Evolutionary conservation across 2,113 vertebrate species (phyloP).

Genomic region (Hemichromis elongatus): DNA sequence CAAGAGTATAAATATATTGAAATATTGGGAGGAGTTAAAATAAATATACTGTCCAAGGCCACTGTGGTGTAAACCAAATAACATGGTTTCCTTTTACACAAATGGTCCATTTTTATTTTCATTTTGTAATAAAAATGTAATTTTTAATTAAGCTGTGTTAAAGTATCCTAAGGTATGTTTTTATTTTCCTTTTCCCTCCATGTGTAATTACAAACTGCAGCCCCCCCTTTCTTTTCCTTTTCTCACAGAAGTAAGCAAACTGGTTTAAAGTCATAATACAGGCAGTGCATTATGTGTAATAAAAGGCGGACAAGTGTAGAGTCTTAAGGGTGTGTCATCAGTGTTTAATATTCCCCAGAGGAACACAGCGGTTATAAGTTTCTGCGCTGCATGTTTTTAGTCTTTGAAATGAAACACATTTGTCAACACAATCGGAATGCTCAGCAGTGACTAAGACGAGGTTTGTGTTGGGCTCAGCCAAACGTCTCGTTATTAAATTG

Average conservation of each 20-base stretch:
- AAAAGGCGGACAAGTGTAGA: not conserved
- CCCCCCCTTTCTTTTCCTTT: not conserved
- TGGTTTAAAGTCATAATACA: not conserved
- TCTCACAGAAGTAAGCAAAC: not conserved
- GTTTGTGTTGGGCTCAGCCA: not conserved
- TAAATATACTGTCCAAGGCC: conserved; percentile 25
- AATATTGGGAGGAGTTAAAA: not conserved
- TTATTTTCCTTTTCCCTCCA: not conserved
- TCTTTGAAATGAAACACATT: not conserved
- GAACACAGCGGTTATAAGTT: not conserved
- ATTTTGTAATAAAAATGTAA: not conserved
- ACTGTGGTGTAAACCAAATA: conserved; percentile 39
- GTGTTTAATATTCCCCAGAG: conserved; percentile 1
- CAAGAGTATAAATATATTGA: conserved; percentile 1
- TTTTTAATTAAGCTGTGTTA: not conserved
- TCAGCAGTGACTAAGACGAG: not conserved
- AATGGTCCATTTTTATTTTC: conserved; percentile 3
- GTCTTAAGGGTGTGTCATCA: not conserved
- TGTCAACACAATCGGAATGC: not conserved
- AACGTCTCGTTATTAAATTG: not conserved
- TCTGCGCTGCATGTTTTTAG: too few relatives aligned
- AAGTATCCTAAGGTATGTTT: not conserved
- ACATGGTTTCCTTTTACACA: conserved; percentile 35
- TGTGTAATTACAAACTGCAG: not conserved
- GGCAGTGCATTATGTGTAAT: not conserved